Base-by-base conservation (phyloP, 2,113 vertebrate genomes). In the Rhabdomys dilectus region DNA sequence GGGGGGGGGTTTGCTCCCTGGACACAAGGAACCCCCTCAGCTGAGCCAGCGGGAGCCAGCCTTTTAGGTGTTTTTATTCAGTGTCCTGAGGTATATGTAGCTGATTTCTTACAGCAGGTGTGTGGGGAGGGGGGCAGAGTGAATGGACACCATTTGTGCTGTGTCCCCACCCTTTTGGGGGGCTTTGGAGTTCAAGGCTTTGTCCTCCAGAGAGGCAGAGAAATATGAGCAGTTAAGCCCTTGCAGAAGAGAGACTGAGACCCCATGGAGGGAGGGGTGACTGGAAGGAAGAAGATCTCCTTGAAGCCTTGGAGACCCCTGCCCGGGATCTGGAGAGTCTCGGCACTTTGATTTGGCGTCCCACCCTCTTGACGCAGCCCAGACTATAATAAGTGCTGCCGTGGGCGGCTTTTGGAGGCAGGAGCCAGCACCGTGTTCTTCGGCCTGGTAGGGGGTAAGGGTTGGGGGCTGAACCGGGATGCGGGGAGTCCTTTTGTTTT, bases 341-440 rank as follows among this genome's bases (percentile, higher is more conserved):
- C 66, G 66, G 36, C 75, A 94, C 96, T 95, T 93, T 97, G 93
- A 92, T 97, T 94, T 94, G 95, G 89, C 84, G 31, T 96, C 89
- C 97, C 95, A 97, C 95, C 97, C 96, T 97, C 98, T 89, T 98
- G 98, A 97, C 95, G 96, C 97, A 97, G 89, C 92, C 29, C 8
- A 95, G 97, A 97, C 97, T 98, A 98, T 97, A 97, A 97, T 97
- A 98, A 98, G 98, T 92, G 96, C 95, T 68, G 91, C 51, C 95
- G 97, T 98, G 97, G 97, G 97, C 75, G 97, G 97, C 96, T 97
- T 95, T 97, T 85, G 70, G 95, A 98, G 97, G 96, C 97, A 97
- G 89, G 91, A 97, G 95, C 97, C 91, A 0, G 60, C 39, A 42
- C 88, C 10, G 12, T 24, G 93, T 93, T 91, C 16, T 93, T 89